Evolutionary conservation across 2,113 vertebrate species (phyloP), one percentile per base, ranked within the genome.

Genomic region (Dermatemys mawii): DNA sequence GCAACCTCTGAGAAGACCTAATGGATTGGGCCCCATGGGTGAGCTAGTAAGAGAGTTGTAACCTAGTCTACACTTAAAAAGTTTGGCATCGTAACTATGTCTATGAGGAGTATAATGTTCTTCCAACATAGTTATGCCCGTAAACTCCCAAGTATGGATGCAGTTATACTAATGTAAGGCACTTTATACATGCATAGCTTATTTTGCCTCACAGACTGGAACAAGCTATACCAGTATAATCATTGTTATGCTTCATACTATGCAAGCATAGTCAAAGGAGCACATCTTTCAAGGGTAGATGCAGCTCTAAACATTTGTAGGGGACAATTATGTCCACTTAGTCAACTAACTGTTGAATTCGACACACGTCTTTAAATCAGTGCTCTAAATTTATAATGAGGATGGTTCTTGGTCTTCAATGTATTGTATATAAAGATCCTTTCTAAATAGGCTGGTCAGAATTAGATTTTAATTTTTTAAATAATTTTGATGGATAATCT

Each of bases 121-220:
- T n/a, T n/a, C 60, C 35, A 67, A 83, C 35, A 94, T 17, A 8
- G 83, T 82, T 80, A 83, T 11, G 35, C 7, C 35, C 11, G 12
- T 63, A 73, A 48, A 16, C 29, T 41, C 24, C 75, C 78, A 4
- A 0, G 2, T 26, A 1, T 29, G 3, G 11, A 0, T 2, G 27
- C 44, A 91, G 83, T 93, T 48, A 81, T 44, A 21, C n/a, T n/a
- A 44, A 4, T n/a, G 80, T 11, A 55, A 41, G 46, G 41, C 67
- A 78, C 1, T 80, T 80, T 67, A 67, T n/a, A n/a, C 8, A n/a
- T 67, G 14, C 19, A 63, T n/a, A 63, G 32, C 60, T 63, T 63
- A n/a, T 63, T 63, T 17, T n/a, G 14, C 60, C 35, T n/a, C 14
- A 60, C 57, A 63, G n/a, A 35, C 14, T 63, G 32, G 32, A 63